phyloP scores from a whole-genome alignment of 2,797 vertebrate species.

The Threskiornis aethiopicus region DNA sequence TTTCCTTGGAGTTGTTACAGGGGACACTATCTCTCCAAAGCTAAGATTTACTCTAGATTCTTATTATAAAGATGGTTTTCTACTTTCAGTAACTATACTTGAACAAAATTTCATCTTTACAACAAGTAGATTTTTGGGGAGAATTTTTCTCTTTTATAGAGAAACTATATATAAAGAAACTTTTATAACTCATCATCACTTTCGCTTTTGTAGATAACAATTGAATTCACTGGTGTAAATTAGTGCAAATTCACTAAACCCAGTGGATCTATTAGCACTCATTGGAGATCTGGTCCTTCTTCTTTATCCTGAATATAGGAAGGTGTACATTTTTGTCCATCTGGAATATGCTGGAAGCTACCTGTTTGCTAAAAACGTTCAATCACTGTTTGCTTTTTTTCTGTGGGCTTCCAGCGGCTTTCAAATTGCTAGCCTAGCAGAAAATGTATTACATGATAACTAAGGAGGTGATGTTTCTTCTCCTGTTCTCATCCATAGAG shows the following conservation, averaged over 20 bases:
- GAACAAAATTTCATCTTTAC: background rate
- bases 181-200: background rate
- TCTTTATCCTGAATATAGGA: background rate
- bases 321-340: background rate
- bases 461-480: background rate
- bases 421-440: background rate
- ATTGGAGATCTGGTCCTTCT: background rate
- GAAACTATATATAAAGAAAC: background rate
- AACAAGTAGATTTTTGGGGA: background rate
- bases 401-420: background rate
- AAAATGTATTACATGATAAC: background rate
- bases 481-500: background rate
- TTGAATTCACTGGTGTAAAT: background rate
- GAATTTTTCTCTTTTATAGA: background rate
- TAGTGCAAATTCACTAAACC: background rate
- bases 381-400: no score
- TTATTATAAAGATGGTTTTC: background rate
- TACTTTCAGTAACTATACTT: background rate
- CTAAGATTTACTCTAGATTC: background rate
- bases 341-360: background rate
- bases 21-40: background rate
- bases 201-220: background rate
- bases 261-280: background rate
- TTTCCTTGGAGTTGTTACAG: background rate
- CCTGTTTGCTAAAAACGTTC: background rate